Percentiles rank a stretch among this genome's conserved stretches.
phyloP scores from a whole-genome alignment of 2,113 vertebrate species.

The Pagrus major region DNA sequence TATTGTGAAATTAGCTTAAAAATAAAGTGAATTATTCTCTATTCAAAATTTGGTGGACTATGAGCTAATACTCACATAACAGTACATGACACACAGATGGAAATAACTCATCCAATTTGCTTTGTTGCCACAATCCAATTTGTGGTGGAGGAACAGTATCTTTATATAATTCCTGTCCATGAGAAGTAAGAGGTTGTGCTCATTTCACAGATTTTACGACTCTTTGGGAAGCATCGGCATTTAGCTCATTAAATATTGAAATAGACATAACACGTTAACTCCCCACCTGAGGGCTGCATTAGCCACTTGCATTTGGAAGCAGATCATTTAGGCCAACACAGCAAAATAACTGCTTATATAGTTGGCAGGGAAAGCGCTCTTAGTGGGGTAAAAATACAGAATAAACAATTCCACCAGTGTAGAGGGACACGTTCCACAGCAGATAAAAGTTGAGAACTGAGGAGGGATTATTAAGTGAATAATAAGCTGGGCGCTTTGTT shows the following conservation, averaged over 20 bases:
- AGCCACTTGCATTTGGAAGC: constrained; percentile 52
- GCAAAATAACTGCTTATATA: constrained; percentile 59
- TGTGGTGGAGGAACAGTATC: constrained; percentile 23
- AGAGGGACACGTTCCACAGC: constrained; percentile 34
- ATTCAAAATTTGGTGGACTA: not conserved
- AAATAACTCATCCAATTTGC: constrained; percentile 31
- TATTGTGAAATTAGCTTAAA: not conserved
- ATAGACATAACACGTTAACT: constrained; percentile 58
- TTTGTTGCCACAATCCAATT: constrained; percentile 20
- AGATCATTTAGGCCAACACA: constrained; percentile 61
- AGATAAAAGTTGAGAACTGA: constrained; percentile 52
- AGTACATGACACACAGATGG: not conserved
- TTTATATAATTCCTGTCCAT: constrained; percentile 28
- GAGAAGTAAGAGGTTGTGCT: constrained; percentile 26
- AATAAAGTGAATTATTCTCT: not conserved
- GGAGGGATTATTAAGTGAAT: constrained; percentile 56
- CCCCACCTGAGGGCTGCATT: constrained; percentile 55
- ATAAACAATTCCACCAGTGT: constrained; percentile 56
- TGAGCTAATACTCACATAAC: constrained; percentile 1
- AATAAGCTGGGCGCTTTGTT: constrained; percentile 58
- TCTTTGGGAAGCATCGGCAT: constrained; percentile 39
- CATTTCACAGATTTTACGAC: constrained; percentile 40
- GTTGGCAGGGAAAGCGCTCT: constrained; percentile 32
- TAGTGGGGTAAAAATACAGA: constrained; percentile 44
- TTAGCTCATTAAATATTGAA: constrained; percentile 77